phyloP scores from a whole-genome alignment of 2,113 vertebrate genomes.

The Etia nguti region DNA sequence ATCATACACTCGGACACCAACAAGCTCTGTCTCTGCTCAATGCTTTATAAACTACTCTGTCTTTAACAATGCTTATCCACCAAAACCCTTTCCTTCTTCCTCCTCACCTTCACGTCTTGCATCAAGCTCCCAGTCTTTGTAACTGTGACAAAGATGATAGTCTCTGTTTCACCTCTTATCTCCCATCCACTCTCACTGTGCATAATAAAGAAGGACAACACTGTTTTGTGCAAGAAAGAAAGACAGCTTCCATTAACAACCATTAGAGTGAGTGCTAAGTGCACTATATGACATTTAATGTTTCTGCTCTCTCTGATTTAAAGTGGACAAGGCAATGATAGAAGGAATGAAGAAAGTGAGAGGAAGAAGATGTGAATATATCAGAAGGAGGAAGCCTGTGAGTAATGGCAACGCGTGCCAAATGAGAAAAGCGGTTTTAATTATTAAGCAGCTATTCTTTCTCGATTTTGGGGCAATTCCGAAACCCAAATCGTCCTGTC shows the following conservation, averaged over 20 bases:
- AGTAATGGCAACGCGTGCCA: not conserved
- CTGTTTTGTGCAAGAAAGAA: not conserved
- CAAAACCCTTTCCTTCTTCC: not conserved
- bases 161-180: not conserved
- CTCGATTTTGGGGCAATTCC: not conserved
- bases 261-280: conserved; percentile 9
- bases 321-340: not conserved
- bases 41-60: not conserved
- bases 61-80: too few relatives aligned
- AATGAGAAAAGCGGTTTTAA: not conserved
- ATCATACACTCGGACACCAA: not conserved
- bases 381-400: not conserved
- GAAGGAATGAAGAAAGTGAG: not conserved
- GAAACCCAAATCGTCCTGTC: not conserved
- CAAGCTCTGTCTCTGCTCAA: not conserved
- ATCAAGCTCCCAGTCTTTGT: not conserved
- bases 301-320: not conserved
- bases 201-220: not conserved
- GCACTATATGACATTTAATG: not conserved
- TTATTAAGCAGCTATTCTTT: conserved; percentile 35
- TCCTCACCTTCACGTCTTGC: not conserved
- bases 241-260: not conserved
- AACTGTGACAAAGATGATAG: not conserved
- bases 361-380: not conserved
- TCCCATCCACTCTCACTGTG: not conserved